A percentile compares a stretch with the other conserved stretches of the same genome.
Evolutionary conservation across 2,797 vertebrate genomes (phyloP).

Genomic region (Eidolon dupreanum): DNA sequence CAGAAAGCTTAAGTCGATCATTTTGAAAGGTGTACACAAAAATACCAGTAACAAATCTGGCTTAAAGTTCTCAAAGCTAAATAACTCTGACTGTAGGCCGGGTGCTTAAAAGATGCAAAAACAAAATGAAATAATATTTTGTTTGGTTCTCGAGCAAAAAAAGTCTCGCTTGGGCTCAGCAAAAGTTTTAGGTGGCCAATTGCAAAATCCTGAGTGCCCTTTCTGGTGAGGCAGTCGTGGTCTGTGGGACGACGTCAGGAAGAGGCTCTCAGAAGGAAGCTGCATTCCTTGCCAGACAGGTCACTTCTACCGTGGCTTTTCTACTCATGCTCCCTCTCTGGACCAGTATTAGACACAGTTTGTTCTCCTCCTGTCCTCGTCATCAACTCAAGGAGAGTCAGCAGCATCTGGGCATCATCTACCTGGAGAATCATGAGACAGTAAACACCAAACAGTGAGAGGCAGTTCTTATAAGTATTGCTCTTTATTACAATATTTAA

Average conservation of each 20-base stretch:
- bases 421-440: slow-evolving; percentile 62
- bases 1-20: slow-evolving; percentile 96
- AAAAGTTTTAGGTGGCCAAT: not conserved
- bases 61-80: not conserved
- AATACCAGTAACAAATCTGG: slow-evolving; percentile 2
- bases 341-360: slow-evolving; percentile 46
- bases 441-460: slow-evolving; percentile 56
- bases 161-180: not conserved
- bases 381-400: not conserved
- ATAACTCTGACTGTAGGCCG: not conserved
- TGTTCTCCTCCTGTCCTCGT: not conserved
- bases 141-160: not conserved
- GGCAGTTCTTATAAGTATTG: slow-evolving; percentile 52
- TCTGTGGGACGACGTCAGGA: not conserved
- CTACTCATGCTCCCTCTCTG: slow-evolving; percentile 15
- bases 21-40: slow-evolving; percentile 78
- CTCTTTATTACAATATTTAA: slow-evolving; percentile 73
- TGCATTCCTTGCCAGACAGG: slow-evolving; percentile 51
- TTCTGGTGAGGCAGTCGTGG: not conserved
- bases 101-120: slow-evolving; percentile 31
- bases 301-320: not conserved
- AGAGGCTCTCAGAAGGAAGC: not conserved
- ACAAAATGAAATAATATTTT: not conserved
- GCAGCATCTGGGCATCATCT: slow-evolving; percentile 59
- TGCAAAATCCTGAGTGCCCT: not conserved